Base-by-base conservation (phyloP, 2,797 vertebrate genomes). In the Tachyglossus aculeatus region DNA sequence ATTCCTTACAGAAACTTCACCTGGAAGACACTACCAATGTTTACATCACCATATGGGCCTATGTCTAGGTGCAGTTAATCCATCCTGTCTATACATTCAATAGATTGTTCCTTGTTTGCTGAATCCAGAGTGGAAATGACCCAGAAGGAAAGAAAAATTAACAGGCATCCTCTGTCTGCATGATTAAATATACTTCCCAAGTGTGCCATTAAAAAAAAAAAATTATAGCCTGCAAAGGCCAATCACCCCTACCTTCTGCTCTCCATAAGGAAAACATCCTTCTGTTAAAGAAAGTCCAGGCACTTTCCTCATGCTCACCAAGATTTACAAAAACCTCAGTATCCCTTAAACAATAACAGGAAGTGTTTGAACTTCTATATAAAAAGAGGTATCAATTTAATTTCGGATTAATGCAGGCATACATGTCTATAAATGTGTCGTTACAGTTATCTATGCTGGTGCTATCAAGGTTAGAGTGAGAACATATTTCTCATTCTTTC, bases 51-150 rank as follows among this genome's bases (percentile, higher is more conserved):
- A 65, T 57, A 77, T 59, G 76, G 63, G 80, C 9, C 63, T 57
- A 50, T 16, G 27, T 22, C 29, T 19, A 27, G 58, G 66, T 67
- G 22, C 73, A 56, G 41, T 74, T 52, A 65, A 19, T 73, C 32
- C 7, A 18, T 58, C 33, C 36, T 51, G 71, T 76, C 45, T 50
- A 74, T 64, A 69, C 65, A 80, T 67, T 81, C 67, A 71, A 78
- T 75, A 74, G 72, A 83, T 60, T 74, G 44, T 67, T 79, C 68
- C 62, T 83, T 51, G 6, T 63, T 71, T 29, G 50, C 22, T 78
- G 61, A 80, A 63, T 43, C 41, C 68, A 51, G 83, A 71, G 62
- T 82, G 53, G 71, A 83, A 76, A 83, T 63, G 68, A 83, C 60
- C 56, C n/a, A 2, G 55, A 71, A 81, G 61, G 45, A 64, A 79